Conservation (phyloP, 2,888 invertebrate genomes). For the Gandaritis pyraliata region DNA sequence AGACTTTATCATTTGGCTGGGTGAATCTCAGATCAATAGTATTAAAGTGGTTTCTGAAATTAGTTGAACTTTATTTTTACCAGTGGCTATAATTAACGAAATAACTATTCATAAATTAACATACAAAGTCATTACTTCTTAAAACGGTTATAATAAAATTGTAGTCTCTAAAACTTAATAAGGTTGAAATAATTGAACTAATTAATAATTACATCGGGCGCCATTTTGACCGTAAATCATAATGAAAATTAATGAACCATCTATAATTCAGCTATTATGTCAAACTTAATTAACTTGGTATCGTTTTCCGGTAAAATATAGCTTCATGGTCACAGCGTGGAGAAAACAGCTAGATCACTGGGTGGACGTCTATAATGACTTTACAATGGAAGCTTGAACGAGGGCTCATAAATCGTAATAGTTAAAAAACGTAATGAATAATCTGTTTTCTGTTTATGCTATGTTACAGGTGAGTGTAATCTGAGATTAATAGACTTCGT, state of each 20-base stretch:
- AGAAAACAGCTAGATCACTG: constrained; percentile 19
- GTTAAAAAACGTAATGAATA: too few species aligned
- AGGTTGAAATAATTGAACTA: constrained; percentile 37
- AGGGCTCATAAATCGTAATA: too few species aligned
- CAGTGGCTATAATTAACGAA: neutral
- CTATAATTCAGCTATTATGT: constrained; percentile 57
- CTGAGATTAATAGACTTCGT: constrained; percentile 59
- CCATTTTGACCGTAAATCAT: constrained; percentile 50
- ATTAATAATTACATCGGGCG: constrained; percentile 40
- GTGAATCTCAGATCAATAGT: too few species aligned
- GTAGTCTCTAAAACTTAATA: constrained; percentile 21
- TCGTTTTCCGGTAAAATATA: constrained; percentile 55
- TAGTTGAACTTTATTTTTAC: too few species aligned
- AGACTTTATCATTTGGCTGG: too few species aligned
- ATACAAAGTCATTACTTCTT: neutral
- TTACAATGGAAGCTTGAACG: neutral
- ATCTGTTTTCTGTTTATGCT: constrained; percentile 3
- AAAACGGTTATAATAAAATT: constrained; percentile 3
- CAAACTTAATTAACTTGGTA: constrained; percentile 55
- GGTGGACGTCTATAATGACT: too few species aligned
- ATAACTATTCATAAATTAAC: neutral
- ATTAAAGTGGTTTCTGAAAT: too few species aligned
- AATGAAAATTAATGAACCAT: constrained; percentile 53
- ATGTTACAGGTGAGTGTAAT: constrained; percentile 50
- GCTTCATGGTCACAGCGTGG: constrained; percentile 30